Percentiles rank a stretch among this genome's conserved stretches.
Conservation (phyloP, 1,140 invertebrate genomes). For the Drosophila triauraria region DNA sequence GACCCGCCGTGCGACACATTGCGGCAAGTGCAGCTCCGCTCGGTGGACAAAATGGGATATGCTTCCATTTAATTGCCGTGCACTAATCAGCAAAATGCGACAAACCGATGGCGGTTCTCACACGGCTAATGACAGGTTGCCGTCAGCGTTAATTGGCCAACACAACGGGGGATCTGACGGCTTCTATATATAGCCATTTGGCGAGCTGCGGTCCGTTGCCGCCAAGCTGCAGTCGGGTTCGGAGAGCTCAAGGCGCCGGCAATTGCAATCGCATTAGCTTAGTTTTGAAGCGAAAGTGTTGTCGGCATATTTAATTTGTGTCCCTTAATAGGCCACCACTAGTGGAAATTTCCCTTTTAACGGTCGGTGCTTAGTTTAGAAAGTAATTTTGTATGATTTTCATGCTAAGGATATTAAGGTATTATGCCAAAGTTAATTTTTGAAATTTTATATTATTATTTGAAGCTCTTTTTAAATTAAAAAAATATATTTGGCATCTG, state of each 20-base stretch:
- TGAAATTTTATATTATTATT: no score
- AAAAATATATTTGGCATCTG: no score
- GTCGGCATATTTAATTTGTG: not conserved
- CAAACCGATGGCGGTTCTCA: constrained; percentile 29
- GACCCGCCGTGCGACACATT: constrained; percentile 18
- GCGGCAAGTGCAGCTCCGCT: constrained; percentile 12
- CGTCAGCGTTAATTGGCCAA: constrained; percentile 25
- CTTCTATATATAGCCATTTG: not conserved
- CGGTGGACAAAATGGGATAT: constrained; percentile 42
- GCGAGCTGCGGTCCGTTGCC: not conserved
- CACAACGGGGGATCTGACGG: not conserved
- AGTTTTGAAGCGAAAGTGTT: not conserved
- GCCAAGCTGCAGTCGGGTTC: not conserved
- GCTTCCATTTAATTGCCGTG: constrained; percentile 50
- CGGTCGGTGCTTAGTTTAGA: no score
- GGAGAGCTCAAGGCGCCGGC: not conserved
- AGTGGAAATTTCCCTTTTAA: no score
- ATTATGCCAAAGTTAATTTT: no score
- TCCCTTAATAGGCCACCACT: not conserved
- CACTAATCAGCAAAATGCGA: constrained; percentile 57
- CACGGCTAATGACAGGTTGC: constrained; percentile 31
- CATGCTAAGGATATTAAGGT: no score
- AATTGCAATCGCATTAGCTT: not conserved
- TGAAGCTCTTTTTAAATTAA: no score
- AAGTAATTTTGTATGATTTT: no score